Conservation (phyloP, 2,888 invertebrate genomes). For the Omphaloscelis lunosa region DNA sequence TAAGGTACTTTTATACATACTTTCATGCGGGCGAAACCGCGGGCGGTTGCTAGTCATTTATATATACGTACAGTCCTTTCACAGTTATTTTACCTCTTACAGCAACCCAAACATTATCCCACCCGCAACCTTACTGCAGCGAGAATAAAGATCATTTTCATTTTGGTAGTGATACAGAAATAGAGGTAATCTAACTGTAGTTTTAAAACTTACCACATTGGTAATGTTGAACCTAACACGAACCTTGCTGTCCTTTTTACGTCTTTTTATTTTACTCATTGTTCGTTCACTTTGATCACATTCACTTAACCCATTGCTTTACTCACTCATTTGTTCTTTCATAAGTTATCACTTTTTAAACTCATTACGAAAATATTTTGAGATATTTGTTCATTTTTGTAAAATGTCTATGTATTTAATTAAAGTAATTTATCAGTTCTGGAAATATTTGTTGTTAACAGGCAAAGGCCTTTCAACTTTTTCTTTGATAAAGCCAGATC, state of each 20-base stretch:
- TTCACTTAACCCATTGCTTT: constrained; percentile 59
- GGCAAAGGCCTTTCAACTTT: not conserved
- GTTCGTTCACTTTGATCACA: constrained; percentile 41
- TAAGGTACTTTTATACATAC: too few relatives aligned
- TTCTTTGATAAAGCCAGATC: not conserved
- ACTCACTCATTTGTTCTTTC: constrained; percentile 32
- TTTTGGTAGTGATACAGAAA: not conserved
- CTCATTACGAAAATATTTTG: not conserved
- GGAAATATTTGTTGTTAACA: not conserved
- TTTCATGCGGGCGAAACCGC: too few relatives aligned
- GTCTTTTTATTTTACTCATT: constrained; percentile 79
- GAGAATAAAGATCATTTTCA: too few relatives aligned
- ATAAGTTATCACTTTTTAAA: constrained; percentile 2
- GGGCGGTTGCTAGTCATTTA: too few relatives aligned
- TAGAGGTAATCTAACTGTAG: not conserved
- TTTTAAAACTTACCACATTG: constrained; percentile 76
- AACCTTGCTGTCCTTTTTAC: constrained; percentile 81
- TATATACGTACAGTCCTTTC: too few relatives aligned
- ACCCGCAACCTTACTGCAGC: too few relatives aligned
- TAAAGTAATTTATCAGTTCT: not conserved
- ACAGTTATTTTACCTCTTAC: too few relatives aligned
- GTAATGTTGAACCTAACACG: constrained; percentile 83
- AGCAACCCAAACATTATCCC: too few relatives aligned
- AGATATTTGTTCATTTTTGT: constrained; percentile 12
- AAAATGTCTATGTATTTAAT: not conserved